These are phyloP conservation scores for Ceyx margarethae DNA, from an alignment of 2,113 vertebrate genomes.

Conservation along the genomic window DNA sequence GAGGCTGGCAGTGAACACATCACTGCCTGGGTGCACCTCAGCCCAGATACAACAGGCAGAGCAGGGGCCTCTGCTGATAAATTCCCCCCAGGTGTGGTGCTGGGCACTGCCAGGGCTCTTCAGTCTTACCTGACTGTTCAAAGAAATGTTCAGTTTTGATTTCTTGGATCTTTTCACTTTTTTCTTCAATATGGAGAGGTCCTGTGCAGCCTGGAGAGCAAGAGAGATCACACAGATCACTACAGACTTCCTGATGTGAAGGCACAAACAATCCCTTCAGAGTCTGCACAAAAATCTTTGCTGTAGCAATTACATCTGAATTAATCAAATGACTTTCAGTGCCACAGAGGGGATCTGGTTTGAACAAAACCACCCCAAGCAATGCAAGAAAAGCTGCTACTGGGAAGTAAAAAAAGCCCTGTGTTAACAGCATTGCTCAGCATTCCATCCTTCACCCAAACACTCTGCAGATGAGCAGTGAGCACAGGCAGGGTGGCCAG, in stretches of 20 bases:
- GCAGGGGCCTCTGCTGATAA: neutral
- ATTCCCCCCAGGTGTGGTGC: neutral
- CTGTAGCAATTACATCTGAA: neutral
- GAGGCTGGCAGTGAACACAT: neutral
- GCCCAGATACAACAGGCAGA: accelerated
- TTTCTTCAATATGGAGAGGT: neutral
- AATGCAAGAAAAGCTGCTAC: neutral
- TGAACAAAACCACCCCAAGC: neutral
- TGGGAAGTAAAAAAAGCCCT: neutral
- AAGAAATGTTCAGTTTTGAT: neutral
- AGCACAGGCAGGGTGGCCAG: neutral
- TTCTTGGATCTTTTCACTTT: neutral
- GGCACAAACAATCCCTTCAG: neutral
- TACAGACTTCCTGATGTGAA: neutral
- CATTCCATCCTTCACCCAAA: neutral
- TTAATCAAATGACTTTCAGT: neutral
- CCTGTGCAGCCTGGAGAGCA: slow-evolving; percentile 61
- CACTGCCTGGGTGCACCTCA: accelerated
- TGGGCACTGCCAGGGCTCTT: neutral
- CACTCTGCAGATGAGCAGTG: neutral
- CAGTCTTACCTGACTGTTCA: slow-evolving; percentile 63
- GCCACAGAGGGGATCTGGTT: neutral
- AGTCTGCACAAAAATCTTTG: neutral
- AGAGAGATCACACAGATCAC: neutral
- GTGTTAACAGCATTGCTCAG: accelerated